A percentile compares a stretch with the other conserved stretches of the same genome.
Conservation (phyloP, 2,113 vertebrate species). For the Varanus salvator region DNA sequence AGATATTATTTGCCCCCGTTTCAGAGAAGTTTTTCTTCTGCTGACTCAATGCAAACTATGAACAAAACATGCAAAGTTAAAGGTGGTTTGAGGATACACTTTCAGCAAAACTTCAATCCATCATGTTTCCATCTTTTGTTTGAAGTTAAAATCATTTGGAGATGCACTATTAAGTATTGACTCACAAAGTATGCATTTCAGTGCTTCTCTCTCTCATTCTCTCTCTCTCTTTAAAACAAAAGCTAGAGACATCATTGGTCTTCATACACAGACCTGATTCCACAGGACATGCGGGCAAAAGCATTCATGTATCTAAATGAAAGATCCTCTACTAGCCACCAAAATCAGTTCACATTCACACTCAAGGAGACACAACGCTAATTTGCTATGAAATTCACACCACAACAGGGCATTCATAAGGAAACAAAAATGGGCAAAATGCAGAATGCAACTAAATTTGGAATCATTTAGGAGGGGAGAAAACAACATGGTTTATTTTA, state of each 20-base stretch:
- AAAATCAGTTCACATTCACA: not conserved
- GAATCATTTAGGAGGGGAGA: conserved; percentile 38
- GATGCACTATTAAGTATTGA: not conserved
- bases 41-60: not conserved
- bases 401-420: conserved; percentile 35
- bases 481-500: conserved; percentile 30
- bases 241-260: not conserved
- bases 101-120: not conserved
- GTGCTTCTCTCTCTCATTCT: not conserved
- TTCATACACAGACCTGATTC: not conserved
- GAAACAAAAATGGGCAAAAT: not conserved
- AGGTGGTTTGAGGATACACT: not conserved
- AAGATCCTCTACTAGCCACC: not conserved
- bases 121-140: not conserved
- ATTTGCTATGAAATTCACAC: conserved; percentile 25
- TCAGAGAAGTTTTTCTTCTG: not conserved
- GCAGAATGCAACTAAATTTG: conserved; percentile 25
- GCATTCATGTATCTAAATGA: not conserved
- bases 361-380: not conserved
- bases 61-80: not conserved
- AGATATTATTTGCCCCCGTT: not conserved
- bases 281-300: not conserved
- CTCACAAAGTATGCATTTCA: not conserved
- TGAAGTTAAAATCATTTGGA: not conserved
- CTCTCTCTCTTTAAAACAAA: not conserved